Conservation (phyloP, 2,113 vertebrate genomes). For the Piprites chloris region DNA sequence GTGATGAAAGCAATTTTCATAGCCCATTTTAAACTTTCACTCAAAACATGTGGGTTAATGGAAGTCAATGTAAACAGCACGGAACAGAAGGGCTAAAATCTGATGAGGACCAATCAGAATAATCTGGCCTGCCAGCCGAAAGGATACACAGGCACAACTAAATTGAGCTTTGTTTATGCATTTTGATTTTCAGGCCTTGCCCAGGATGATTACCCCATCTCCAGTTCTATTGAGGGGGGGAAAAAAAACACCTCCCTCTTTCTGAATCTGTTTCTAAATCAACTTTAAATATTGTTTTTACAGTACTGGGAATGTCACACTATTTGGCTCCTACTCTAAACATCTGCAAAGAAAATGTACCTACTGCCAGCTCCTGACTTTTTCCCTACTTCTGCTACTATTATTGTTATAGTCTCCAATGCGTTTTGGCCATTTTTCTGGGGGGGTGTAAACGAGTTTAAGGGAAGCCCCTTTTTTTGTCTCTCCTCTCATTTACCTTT, state of each 20-base stretch:
- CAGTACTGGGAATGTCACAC: background rate
- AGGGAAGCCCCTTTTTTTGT: slow-evolving; percentile 41
- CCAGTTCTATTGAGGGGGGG: background rate
- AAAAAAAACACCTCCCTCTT: background rate
- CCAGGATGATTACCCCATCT: slow-evolving; percentile 35
- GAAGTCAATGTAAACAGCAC: slow-evolving; percentile 75
- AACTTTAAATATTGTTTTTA: background rate
- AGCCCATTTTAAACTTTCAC: slow-evolving; percentile 69
- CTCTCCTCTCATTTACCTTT: slow-evolving; percentile 16
- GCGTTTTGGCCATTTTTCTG: slow-evolving; percentile 20
- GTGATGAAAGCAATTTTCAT: slow-evolving; percentile 73
- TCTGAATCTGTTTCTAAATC: background rate
- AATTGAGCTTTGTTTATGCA: slow-evolving; percentile 57
- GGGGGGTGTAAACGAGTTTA: slow-evolving; percentile 21
- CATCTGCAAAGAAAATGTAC: slow-evolving; percentile 26
- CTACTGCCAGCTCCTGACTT: slow-evolving; percentile 9
- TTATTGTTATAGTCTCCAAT: slow-evolving; percentile 16
- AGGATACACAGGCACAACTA: slow-evolving; percentile 43
- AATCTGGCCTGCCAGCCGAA: slow-evolving; percentile 58
- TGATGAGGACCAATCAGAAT: slow-evolving; percentile 64
- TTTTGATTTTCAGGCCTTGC: slow-evolving; percentile 59
- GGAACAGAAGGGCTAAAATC: slow-evolving; percentile 69
- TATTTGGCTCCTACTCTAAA: slow-evolving; percentile 1
- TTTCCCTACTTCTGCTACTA: background rate
- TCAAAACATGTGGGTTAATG: slow-evolving; percentile 74